A percentile compares a stretch with the other conserved stretches of the same genome.
Conservation (phyloP, 2,888 invertebrate genomes). For the Drosophila melanosoma region DNA sequence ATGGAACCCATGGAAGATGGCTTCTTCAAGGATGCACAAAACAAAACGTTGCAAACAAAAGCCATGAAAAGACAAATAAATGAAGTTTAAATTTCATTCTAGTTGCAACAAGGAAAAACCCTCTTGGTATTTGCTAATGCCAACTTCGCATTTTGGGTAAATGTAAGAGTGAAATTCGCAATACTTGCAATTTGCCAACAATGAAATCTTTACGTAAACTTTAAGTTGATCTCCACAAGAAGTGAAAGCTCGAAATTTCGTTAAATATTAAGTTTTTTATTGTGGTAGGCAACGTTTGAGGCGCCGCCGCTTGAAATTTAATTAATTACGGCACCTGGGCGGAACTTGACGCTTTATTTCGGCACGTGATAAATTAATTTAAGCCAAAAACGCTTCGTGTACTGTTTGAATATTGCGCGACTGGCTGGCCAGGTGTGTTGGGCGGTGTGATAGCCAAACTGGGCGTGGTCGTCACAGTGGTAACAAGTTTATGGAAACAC, state of each 20-base stretch:
- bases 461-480: conserved; percentile 45
- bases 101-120: not conserved
- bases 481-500: conserved; percentile 58
- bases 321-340: conserved; percentile 64
- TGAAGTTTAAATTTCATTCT: not conserved
- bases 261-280: conserved; percentile 38
- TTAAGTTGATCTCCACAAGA: conserved; percentile 17
- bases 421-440: conserved; percentile 1
- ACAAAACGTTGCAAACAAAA: not conserved
- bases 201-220: conserved; percentile 23
- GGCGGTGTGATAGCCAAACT: conserved; percentile 3
- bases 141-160: not conserved
- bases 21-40: not conserved
- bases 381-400: conserved; percentile 55
- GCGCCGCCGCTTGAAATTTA: conserved; percentile 55
- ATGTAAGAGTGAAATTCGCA: not conserved
- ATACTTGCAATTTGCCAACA: not conserved
- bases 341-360: conserved; percentile 62
- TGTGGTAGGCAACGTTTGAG: conserved; percentile 40
- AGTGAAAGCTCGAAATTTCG: conserved; percentile 10
- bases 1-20: not conserved
- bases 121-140: not conserved
- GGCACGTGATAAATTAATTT: conserved; percentile 77
- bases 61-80: not conserved
- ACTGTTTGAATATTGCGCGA: conserved; percentile 57